Base-by-base conservation (phyloP, 2,113 vertebrate genomes). In the Crotalus helleri region DNA sequence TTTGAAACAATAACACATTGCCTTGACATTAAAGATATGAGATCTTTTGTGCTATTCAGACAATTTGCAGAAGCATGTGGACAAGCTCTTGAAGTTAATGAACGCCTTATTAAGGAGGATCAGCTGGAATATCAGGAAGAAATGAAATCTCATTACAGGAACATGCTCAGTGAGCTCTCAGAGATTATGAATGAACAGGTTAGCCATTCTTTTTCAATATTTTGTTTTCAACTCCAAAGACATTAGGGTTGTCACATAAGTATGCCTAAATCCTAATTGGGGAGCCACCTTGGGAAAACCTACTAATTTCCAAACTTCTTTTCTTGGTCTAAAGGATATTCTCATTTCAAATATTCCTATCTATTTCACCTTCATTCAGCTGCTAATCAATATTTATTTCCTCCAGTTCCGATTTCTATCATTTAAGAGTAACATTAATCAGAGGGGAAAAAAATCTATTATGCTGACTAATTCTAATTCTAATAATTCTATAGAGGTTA, bases 41-140 rank as follows among this genome's bases (percentile, higher is more conserved):
- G 89, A n/a, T 90, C 74, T 0, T 57, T 87, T 88, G 55, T 94
- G 93, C 81, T 94, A 69, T 92, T 39, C 96, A 99, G 99, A 97
- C 99, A 98, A 94, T 99, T 99, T 98, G 99, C 99, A 92, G 99
- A 99, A 57, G 98, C 99, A 0, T 99, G 99, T 54, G 99, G 99
- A n/a, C 99, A 99, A 90, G 99, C 99, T 90, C 97, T 99, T 26
- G 98, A 99, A 39, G 99, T 99, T 95, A 99, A 99, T 0, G 99
- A 99, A 85, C 98, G 98, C 53, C 98, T 99, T 58, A 99, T 99
- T 96, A 99, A 99, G 96, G 99, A 99, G 95, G 99, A 99, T 94
- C 99, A 99, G 93, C 96, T 99, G 97, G 99, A 99, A 95, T 99
- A 99, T 96, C 99, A 99, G 96, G 99, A 99, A 95, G 99, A 99